Evolutionary conservation across 2,113 vertebrate genomes (phyloP).

Genomic region (Paraplagusia blochii): DNA sequence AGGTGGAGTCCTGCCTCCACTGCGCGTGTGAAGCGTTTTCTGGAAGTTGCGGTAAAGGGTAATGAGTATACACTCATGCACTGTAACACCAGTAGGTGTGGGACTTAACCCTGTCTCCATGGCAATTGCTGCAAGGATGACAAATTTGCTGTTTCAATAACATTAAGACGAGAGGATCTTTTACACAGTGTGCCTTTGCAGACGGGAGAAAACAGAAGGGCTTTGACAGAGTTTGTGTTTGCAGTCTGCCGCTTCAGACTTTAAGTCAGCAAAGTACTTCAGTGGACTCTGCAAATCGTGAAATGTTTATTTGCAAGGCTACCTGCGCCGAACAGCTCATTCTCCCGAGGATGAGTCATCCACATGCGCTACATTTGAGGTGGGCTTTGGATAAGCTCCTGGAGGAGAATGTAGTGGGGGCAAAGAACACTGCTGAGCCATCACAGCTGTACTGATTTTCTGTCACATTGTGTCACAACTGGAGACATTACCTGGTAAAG

Average conservation of each 20-base stretch:
- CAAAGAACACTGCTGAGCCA: constrained; percentile 65
- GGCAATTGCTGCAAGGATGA: constrained; percentile 68
- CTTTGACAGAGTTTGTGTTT: constrained; percentile 43
- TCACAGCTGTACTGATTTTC: constrained; percentile 72
- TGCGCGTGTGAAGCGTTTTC: constrained; percentile 34
- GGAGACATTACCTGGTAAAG: constrained; percentile 68
- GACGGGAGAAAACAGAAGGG: constrained; percentile 21
- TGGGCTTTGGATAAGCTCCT: constrained; percentile 62
- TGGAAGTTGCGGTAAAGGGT: constrained; percentile 53
- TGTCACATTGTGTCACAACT: constrained; percentile 74
- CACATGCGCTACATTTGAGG: constrained; percentile 61
- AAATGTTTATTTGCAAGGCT: constrained; percentile 71
- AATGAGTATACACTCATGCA: constrained; percentile 52
- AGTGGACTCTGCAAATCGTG: constrained; percentile 52
- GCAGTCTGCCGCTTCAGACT: constrained; percentile 45
- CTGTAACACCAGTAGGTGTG: constrained; percentile 52
- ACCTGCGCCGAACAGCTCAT: constrained; percentile 67
- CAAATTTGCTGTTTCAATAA: constrained; percentile 60
- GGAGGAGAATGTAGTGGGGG: constrained; percentile 58
- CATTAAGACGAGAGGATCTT: constrained; percentile 21
- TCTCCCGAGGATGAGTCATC: constrained; percentile 76
- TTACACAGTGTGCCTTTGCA: constrained; percentile 6
- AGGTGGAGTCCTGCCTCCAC: constrained; percentile 47
- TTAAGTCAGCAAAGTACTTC: constrained; percentile 58
- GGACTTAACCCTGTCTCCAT: constrained; percentile 67